These are phyloP conservation scores for Bucorvus abyssinicus DNA, from an alignment of 2,797 vertebrate genomes.

Conservation along the genomic window DNA sequence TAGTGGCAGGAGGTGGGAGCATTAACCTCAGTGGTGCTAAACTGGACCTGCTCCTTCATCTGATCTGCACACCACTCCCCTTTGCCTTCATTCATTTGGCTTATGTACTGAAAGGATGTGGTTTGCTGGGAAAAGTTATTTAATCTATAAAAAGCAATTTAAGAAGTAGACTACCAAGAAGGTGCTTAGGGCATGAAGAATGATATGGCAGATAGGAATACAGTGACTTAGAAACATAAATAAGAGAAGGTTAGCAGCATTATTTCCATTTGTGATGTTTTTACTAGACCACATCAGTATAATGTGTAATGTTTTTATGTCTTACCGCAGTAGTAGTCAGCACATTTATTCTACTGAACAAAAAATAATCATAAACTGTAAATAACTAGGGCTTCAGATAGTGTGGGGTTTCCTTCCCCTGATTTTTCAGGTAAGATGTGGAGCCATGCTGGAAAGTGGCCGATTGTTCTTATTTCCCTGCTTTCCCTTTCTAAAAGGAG, in stretches of 20 bases:
- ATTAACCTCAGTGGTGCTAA: neutral
- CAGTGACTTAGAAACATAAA: conserved; percentile 7
- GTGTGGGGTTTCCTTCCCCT: neutral
- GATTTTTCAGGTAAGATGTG: conserved; percentile 23
- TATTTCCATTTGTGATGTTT: conserved; percentile 45
- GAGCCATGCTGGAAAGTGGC: neutral
- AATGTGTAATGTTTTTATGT: conserved; percentile 14
- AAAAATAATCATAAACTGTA: conserved; percentile 38
- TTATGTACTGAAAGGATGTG: neutral
- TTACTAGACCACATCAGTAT: neutral
- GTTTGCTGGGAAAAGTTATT: conserved; percentile 8
- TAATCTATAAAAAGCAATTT: conserved; percentile 23
- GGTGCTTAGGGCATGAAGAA: conserved; percentile 3
- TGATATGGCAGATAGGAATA: neutral
- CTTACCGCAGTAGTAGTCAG: conserved; percentile 37
- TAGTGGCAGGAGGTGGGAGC: neutral
- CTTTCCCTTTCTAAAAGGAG: neutral
- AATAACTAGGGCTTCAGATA: conserved; percentile 31
- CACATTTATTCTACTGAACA: conserved; percentile 13
- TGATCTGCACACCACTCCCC: neutral
- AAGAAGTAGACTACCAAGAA: neutral
- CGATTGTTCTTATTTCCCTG: conserved; percentile 1
- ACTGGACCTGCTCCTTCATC: neutral
- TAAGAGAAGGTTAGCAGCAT: neutral
- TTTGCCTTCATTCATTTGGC: neutral